Percentiles rank a stretch among this genome's conserved stretches.
These are phyloP conservation scores for Poecilus cupreus DNA, from an alignment of 2,888 invertebrate genomes.

Conservation along the genomic window DNA sequence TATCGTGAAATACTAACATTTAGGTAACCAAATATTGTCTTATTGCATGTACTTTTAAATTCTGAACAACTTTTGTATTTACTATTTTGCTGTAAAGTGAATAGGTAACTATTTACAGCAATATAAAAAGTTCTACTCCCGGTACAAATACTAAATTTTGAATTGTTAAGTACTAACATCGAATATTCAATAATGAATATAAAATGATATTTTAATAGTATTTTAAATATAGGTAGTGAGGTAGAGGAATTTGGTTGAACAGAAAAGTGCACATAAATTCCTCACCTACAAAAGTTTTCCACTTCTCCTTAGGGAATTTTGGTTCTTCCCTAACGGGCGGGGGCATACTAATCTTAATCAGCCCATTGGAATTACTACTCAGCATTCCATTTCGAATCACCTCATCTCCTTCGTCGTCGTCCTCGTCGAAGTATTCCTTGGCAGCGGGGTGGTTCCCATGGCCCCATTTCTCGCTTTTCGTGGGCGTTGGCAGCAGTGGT, in stretches of 20 bases:
- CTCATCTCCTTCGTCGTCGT: constrained; percentile 73
- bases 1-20: too few relatives aligned
- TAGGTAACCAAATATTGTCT: too few relatives aligned
- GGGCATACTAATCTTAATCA: constrained; percentile 78
- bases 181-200: too few relatives aligned
- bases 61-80: too few relatives aligned
- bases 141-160: too few relatives aligned
- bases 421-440: constrained; percentile 73
- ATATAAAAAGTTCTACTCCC: too few relatives aligned
- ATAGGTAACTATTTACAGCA: too few relatives aligned
- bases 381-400: constrained; percentile 68
- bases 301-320: constrained; percentile 88
- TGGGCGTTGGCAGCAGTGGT: constrained; percentile 75
- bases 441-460: constrained; percentile 68
- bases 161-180: too few relatives aligned
- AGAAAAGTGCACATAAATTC: neutral
- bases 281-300: constrained; percentile 83
- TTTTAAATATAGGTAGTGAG: neutral
- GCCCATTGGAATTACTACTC: constrained; percentile 70
- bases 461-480: constrained; percentile 74
- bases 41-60: too few relatives aligned
- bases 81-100: too few relatives aligned
- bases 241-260: neutral
- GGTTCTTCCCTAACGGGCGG: constrained; percentile 83
- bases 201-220: too few relatives aligned